Percentiles rank a stretch among this genome's conserved stretches.
Evolutionary conservation across 2,113 vertebrate genomes (phyloP).

Genomic region (Seriola dumerili): DNA sequence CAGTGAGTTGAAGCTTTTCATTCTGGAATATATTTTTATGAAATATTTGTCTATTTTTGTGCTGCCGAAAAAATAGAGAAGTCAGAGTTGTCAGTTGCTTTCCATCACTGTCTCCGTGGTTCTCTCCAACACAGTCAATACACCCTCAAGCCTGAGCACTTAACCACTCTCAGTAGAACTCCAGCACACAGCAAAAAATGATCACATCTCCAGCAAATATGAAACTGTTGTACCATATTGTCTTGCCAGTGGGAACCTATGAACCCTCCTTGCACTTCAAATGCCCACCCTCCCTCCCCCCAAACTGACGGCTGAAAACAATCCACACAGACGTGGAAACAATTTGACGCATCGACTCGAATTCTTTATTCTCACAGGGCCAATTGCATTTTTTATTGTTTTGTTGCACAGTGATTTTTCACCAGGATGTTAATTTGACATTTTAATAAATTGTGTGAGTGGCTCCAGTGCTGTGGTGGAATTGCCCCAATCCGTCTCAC

Average conservation of each 20-base stretch:
- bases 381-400: conserved; percentile 82
- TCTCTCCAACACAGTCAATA: conserved; percentile 66
- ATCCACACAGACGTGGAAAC: conserved; percentile 56
- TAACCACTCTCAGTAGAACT: conserved; percentile 64
- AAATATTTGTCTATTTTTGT: conserved; percentile 53
- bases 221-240: conserved; percentile 64
- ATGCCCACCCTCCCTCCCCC: not conserved
- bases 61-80: conserved; percentile 20
- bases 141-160: conserved; percentile 59
- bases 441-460: conserved; percentile 86
- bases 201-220: conserved; percentile 64
- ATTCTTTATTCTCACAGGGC: conserved; percentile 74
- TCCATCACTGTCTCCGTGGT: conserved; percentile 60
- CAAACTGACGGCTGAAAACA: conserved; percentile 54
- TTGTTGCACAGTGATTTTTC: conserved; percentile 82
- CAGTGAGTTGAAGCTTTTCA: conserved; percentile 85
- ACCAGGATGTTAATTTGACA: conserved; percentile 86
- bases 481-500: conserved; percentile 86
- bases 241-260: conserved; percentile 65
- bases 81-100: conserved; percentile 48
- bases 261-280: conserved; percentile 57
- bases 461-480: conserved; percentile 69
- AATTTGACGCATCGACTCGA: conserved; percentile 64
- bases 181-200: conserved; percentile 52
- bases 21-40: conserved; percentile 49